These are phyloP conservation scores for Pelagia noctiluca DNA, from an alignment of 30 jellyfish, hydroid and myxozoan genomes.

Conservation along the genomic window DNA sequence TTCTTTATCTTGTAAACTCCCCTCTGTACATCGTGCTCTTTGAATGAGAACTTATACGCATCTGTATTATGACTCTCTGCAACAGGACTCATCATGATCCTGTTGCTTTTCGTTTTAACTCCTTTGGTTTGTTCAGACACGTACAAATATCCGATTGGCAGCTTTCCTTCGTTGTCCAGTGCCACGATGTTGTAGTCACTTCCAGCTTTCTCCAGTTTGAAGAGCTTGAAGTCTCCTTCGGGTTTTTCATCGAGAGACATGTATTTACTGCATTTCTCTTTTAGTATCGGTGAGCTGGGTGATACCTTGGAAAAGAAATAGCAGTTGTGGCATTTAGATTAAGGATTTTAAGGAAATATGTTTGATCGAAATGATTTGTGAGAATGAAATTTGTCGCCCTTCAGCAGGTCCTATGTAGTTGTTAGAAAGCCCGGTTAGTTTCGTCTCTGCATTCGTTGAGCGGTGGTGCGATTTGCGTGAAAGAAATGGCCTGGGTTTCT, in stretches of 20 bases:
- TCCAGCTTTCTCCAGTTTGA: not conserved
- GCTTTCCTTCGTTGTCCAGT: not conserved
- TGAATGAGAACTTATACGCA: not conserved
- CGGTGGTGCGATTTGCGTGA: too few relatives aligned
- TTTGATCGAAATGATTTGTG: too few relatives aligned
- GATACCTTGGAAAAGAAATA: too few relatives aligned
- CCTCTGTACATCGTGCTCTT: not conserved
- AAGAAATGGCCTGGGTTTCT: too few relatives aligned
- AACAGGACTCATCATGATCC: not conserved
- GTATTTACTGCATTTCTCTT: not conserved
- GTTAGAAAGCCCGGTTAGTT: too few relatives aligned
- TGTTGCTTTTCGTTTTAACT: not conserved
- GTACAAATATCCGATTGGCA: not conserved
- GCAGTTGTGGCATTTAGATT: too few relatives aligned
- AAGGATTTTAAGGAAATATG: too few relatives aligned
- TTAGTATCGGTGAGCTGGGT: too few relatives aligned
- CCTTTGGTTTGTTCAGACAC: not conserved
- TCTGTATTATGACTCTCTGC: not conserved
- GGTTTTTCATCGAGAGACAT: not conserved
- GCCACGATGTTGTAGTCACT: not conserved
- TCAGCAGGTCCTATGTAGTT: too few relatives aligned
- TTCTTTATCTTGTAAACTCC: not conserved
- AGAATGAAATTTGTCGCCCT: too few relatives aligned
- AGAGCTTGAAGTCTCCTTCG: not conserved
- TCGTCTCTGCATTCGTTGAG: too few relatives aligned